A percentile compares a stretch with the other conserved stretches of the same genome.
These are phyloP conservation scores for Cryptomyrus ogoouensis DNA, from an alignment of 2,113 vertebrate genomes.

Conservation along the genomic window DNA sequence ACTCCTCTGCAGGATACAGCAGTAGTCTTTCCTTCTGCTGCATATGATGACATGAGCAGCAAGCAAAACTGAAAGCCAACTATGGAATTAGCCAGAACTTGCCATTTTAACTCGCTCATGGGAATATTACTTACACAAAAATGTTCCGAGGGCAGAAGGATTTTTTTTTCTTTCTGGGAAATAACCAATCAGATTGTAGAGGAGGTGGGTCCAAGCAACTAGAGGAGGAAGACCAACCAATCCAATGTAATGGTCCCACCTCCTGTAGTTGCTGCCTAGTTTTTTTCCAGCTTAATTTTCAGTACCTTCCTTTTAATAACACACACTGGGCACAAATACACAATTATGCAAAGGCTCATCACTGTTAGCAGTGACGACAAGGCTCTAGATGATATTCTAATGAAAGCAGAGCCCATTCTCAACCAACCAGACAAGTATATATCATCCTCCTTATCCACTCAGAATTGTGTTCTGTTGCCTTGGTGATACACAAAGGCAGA, in stretches of 20 bases:
- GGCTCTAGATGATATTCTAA: not conserved
- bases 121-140: too few species aligned
- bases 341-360: not conserved
- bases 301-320: not conserved
- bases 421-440: not conserved
- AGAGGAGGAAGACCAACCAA: too few species aligned
- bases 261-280: too few species aligned
- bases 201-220: too few species aligned
- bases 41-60: not conserved
- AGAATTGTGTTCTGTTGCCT: constrained; percentile 13
- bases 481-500: constrained; percentile 7
- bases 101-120: too few species aligned
- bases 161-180: too few species aligned
- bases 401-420: constrained; percentile 1
- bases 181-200: too few species aligned
- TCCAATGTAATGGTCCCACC: too few species aligned
- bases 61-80: not conserved
- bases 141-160: too few species aligned
- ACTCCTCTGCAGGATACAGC: not conserved
- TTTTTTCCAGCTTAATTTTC: not conserved
- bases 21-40: not conserved
- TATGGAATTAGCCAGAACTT: not conserved
- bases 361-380: not conserved
- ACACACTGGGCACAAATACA: not conserved
- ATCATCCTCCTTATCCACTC: not conserved